Evolutionary conservation across 2,888 invertebrate species (phyloP).

Genomic region (Aricia artaxerxes): DNA sequence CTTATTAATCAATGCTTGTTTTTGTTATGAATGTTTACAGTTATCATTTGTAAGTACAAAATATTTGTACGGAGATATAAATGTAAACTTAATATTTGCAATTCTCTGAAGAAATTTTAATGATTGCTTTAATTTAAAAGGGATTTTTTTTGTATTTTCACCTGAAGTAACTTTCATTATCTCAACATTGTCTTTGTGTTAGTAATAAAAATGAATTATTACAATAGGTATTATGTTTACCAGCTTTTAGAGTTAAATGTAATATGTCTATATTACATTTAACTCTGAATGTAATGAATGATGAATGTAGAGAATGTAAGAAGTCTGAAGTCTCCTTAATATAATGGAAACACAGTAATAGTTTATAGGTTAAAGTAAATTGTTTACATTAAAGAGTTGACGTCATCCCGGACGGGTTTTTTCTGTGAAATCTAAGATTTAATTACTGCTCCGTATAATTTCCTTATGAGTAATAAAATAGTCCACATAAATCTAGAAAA

Average conservation of each 20-base stretch:
- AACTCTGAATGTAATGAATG: too few relatives aligned
- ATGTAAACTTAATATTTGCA: too few relatives aligned
- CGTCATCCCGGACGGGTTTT: not conserved
- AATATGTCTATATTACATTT: too few relatives aligned
- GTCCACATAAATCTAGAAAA: not conserved
- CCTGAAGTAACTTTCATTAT: too few relatives aligned
- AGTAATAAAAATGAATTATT: not conserved
- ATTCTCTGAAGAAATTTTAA: too few relatives aligned
- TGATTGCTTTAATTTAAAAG: too few relatives aligned
- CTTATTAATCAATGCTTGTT: not conserved
- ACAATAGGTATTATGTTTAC: too few relatives aligned
- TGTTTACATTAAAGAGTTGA: not conserved
- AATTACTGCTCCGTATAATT: conserved; percentile 2
- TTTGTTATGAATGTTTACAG: not conserved
- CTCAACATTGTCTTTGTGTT: not conserved
- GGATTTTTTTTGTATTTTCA: too few relatives aligned
- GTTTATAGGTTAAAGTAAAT: not conserved
- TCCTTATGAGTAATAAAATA: not conserved
- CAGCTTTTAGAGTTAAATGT: too few relatives aligned
- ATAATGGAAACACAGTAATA: not conserved
- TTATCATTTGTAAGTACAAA: too few relatives aligned
- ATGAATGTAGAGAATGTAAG: too few relatives aligned
- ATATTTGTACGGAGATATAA: too few relatives aligned
- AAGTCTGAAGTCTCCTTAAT: not conserved
- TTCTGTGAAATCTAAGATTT: not conserved